These are phyloP conservation scores for Carabus problematicus DNA, from an alignment of 2,888 invertebrate species.

Conservation along the genomic window DNA sequence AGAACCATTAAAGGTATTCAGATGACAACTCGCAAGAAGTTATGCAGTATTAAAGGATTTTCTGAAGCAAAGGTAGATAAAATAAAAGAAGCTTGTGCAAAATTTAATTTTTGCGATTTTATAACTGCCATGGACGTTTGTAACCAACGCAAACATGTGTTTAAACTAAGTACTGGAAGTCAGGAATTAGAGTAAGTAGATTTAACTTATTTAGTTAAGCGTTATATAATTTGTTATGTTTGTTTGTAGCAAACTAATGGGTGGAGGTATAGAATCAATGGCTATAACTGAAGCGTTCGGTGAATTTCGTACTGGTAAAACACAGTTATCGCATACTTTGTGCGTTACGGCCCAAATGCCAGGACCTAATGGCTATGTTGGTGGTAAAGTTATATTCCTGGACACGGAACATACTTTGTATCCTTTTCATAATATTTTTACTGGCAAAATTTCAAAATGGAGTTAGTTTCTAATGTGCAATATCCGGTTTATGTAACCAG, in stretches of 20 bases:
- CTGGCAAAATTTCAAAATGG: no score
- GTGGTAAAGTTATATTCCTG: conserved; percentile 83
- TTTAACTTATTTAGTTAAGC: conserved; percentile 5
- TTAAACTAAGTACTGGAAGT: conserved; percentile 73
- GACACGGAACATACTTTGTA: conserved; percentile 88
- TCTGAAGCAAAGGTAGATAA: conserved; percentile 80
- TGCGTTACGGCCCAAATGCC: conserved; percentile 83
- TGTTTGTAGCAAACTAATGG: conserved; percentile 70
- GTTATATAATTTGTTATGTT: conserved; percentile 26
- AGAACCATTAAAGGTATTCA: conserved; percentile 83
- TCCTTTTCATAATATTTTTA: conserved; percentile 59
- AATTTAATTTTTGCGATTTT: conserved; percentile 70
- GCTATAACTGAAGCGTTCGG: conserved; percentile 85
- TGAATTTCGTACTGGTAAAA: conserved; percentile 83
- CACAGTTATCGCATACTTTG: conserved; percentile 80
- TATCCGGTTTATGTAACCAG: no score
- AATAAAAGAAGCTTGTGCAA: conserved; percentile 79
- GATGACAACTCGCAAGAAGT: conserved; percentile 78
- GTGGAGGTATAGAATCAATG: conserved; percentile 84
- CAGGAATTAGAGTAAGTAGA: conserved; percentile 72
- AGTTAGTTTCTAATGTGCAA: no score
- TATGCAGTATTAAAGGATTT: conserved; percentile 77
- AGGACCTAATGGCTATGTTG: conserved; percentile 69
- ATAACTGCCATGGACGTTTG: conserved; percentile 78
- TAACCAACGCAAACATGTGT: conserved; percentile 74